Evolutionary conservation across 2,888 invertebrate species (phyloP), one percentile per base, ranked within the genome.

Genomic region (Tinea trinotella): DNA sequence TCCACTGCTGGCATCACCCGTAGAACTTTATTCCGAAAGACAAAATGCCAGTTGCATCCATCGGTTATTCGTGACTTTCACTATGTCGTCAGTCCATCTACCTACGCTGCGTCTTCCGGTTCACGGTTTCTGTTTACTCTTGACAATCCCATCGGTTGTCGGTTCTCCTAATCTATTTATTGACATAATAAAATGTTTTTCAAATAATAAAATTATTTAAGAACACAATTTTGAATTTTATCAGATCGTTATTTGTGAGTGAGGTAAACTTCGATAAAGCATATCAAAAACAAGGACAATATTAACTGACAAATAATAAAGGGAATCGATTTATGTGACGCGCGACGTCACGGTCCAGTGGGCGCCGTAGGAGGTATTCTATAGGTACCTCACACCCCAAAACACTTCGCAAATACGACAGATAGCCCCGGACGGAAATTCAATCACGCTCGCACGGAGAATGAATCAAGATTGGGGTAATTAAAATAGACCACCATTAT

Each of bases 401-500:
- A 74, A 66, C 70, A 70, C 74, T 77, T 65, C 65, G 72, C 80
- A 80, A 81, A 82, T 76, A 81, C 76, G 73, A 71, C 68, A 71
- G 74, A 76, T 76, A 76, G 75, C 75, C 68, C 68, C 70, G 73
- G 62, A 71, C 77, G 81, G 80, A 80, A 83, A 82, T 82, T 81
- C 81, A 81, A 83, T 83, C 81, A 82, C 71, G 74, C 77, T 72
- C 72, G 73, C 71, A 72, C 75, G 70, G 77, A 77, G 76, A 81
- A 82, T 76, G 77, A 69, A 83, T 82, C 78, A 79, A 79, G 79
- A 82, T 80, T 75, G 70, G 75, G 73, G 74, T 83, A 80, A 80
- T 83, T 83, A 83, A 81, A 80, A 81, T 79, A 71, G 50, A 24
- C 50, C 24, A 24, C 24, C 20, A 24, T 50, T 50, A 50, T 46